These are phyloP conservation scores for Sorex maritimensis DNA, from an alignment of 2,797 vertebrate species.

Conservation along the genomic window DNA sequence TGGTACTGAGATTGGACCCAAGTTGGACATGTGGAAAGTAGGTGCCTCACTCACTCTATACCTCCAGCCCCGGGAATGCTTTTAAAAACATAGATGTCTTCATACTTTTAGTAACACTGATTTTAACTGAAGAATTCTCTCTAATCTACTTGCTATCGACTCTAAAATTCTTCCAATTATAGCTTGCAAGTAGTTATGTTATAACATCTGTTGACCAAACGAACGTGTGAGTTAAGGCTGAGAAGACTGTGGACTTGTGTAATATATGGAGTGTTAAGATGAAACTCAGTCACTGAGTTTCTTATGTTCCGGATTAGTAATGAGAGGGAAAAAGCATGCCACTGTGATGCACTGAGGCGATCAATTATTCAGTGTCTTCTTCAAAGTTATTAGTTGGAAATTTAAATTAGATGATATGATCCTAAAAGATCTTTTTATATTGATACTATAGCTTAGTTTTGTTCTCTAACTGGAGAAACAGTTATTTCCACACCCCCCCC, in stretches of 20 bases:
- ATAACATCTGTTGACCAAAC: neutral
- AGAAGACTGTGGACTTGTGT: neutral
- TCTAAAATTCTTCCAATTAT: neutral
- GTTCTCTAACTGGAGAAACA: neutral
- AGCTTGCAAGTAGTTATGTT: neutral
- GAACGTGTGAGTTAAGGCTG: neutral
- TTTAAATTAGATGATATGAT: neutral
- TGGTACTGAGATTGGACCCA: too few species aligned
- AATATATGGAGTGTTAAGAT: neutral
- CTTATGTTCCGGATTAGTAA: neutral
- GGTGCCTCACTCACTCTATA: too few species aligned
- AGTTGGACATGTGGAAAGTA: too few species aligned
- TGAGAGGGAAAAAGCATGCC: neutral
- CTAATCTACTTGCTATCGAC: neutral
- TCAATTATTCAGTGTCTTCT: neutral
- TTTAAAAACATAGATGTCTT: constrained; percentile 50
- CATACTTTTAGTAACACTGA: constrained; percentile 34
- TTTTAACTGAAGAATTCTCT: constrained; percentile 10
- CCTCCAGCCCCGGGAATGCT: neutral
- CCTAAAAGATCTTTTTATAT: neutral
- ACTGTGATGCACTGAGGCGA: neutral
- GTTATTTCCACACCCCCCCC: too few species aligned
- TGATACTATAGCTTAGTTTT: neutral
- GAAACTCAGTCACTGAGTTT: neutral
- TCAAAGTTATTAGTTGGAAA: neutral